Conservation (phyloP, 2,113 vertebrate species). For the Cyanoramphus novaezelandiae region DNA sequence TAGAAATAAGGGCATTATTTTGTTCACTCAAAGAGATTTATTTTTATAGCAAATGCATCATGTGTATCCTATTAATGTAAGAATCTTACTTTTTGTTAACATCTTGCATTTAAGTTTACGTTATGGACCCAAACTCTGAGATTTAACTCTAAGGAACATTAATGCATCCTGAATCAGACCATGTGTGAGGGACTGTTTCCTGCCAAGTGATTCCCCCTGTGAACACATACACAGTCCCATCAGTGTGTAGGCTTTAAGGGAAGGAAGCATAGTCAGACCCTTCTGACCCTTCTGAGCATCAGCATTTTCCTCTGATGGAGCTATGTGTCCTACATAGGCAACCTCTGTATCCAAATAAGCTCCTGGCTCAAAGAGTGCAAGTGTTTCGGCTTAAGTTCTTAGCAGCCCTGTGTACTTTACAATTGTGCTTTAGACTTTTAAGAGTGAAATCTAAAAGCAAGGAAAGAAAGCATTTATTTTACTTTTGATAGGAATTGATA, state of each 20-base stretch:
- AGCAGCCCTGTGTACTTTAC: neutral
- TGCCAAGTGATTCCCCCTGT: neutral
- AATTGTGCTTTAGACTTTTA: neutral
- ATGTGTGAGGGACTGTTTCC: neutral
- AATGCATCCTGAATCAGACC: neutral
- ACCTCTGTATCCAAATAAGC: neutral
- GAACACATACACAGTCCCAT: neutral
- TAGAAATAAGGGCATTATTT: constrained; percentile 56
- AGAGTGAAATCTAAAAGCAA: neutral
- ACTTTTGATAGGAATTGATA: neutral
- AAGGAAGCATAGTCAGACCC: neutral
- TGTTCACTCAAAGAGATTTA: neutral
- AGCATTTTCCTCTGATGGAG: neutral
- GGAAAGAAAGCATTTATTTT: neutral
- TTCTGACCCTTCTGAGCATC: neutral
- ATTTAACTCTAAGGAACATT: neutral
- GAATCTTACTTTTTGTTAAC: constrained; percentile 1
- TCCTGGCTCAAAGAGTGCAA: neutral
- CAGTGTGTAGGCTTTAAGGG: neutral
- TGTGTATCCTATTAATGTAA: constrained; percentile 21
- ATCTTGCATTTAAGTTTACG: neutral
- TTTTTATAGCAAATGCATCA: constrained; percentile 41
- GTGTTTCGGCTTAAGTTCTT: neutral
- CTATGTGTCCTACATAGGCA: neutral
- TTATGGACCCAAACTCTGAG: neutral